Evolutionary conservation across 1,140 invertebrate genomes (phyloP).

Genomic region (Hylaeus anthracinus): DNA sequence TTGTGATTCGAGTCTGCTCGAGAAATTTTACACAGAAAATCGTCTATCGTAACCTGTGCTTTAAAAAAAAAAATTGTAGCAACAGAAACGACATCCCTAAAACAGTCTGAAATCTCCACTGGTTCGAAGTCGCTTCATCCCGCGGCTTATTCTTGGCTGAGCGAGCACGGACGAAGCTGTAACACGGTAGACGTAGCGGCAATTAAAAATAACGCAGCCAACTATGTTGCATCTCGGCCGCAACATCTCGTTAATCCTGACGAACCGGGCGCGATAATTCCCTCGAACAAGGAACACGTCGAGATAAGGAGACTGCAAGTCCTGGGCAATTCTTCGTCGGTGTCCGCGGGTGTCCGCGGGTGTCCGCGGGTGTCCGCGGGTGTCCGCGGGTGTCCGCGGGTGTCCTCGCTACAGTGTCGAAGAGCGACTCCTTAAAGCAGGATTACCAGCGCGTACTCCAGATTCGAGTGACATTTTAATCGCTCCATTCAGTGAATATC

Average conservation of each 20-base stretch:
- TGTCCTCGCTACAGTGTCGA: neutral
- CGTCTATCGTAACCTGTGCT: too few relatives aligned
- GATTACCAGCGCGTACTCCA: neutral
- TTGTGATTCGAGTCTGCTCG: too few relatives aligned
- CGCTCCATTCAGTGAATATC: constrained; percentile 11
- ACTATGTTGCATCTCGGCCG: constrained; percentile 18
- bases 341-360: too few relatives aligned
- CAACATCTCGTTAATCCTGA: constrained; percentile 21
- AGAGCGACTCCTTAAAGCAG: neutral
- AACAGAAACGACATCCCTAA: too few relatives aligned
- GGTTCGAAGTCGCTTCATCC: neutral
- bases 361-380: too few relatives aligned
- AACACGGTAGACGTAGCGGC: neutral
- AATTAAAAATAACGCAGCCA: constrained; percentile 46
- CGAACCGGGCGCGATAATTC: constrained; percentile 2
- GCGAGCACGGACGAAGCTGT: neutral
- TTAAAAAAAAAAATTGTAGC: too few relatives aligned
- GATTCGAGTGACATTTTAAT: neutral
- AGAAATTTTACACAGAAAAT: too few relatives aligned
- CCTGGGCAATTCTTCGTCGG: neutral
- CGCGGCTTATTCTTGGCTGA: constrained; percentile 5
- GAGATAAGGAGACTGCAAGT: neutral
- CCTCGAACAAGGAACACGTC: too few relatives aligned
- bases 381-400: too few relatives aligned
- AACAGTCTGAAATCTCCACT: neutral